Evolutionary conservation across 2,888 invertebrate genomes (phyloP).

Genomic region (Ariolimax columbianus): DNA sequence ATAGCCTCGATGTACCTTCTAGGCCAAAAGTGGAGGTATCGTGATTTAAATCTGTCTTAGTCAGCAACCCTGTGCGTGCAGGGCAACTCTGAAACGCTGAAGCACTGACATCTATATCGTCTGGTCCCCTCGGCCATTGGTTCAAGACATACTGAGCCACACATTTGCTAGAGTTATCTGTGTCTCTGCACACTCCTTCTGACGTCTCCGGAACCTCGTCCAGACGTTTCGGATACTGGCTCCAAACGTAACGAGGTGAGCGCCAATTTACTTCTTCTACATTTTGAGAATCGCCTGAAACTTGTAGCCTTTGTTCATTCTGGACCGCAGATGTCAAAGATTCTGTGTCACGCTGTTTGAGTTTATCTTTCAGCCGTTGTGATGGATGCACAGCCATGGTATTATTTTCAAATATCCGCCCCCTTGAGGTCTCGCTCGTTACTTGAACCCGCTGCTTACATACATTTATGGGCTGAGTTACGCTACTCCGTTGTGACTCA

Average conservation of each 20-base stretch:
- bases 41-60: neutral
- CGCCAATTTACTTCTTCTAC: neutral
- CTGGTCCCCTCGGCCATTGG: conserved; percentile 6
- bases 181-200: neutral
- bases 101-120: neutral
- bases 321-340: no score
- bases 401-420: neutral
- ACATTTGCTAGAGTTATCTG: neutral
- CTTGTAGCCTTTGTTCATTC: neutral
- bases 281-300: neutral
- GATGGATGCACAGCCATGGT: neutral
- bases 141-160: conserved; percentile 22
- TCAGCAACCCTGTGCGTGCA: neutral
- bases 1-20: neutral
- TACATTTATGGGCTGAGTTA: neutral
- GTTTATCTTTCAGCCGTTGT: neutral
- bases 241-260: no score
- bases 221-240: no score
- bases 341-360: neutral
- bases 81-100: neutral
- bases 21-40: neutral
- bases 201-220: neutral
- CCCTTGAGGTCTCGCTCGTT: neutral
- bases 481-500: neutral
- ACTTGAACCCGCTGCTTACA: neutral